Evolutionary conservation across 1,140 invertebrate genomes (phyloP), one percentile per base, ranked within the genome.

Genomic region (Lordiphosa collinella): DNA sequence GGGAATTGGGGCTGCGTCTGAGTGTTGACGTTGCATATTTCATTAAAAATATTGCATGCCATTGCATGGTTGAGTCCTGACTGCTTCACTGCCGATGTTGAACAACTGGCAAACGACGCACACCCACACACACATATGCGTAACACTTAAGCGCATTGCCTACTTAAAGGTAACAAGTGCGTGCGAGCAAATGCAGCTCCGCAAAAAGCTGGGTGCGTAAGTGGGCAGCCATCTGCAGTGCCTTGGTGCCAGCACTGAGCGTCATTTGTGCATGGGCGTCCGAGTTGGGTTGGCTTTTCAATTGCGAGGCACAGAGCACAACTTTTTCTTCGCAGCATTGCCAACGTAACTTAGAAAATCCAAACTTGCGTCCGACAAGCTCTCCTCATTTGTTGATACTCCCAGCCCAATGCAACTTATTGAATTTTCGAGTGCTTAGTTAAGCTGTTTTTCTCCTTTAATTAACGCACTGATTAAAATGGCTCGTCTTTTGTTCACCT

Each of bases 41-140:
- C 72, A 82, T 82, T 76, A 82, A 82, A 82, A 82, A 68, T 76
- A 82, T 84, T 84, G 78, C 78, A 65, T 65, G 46, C 35, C 60
- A 56, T 47, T 36, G 59, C 48, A 37, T 54, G 12, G 38, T 38
- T 53, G 59, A 54, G 59, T 47, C 18, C 58, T 49, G 10, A 34
- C 22, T 64, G 47, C 56, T 38, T 34, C 53, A 53, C 37, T 52
- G 51, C 67, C 52, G 43, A 52, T 72, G 55, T 53, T 56, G 36
- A 48, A 53, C 41, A 36, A 62, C 29, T 44, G 48, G 38, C 67
- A 80, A 76, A 78, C 79, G 69, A 48, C 59, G 60, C 48, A 54
- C 38, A 70, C 57, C 51, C 49, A 50, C 64, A 43, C 49, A 43
- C 43, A 49, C 14, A 46, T 53, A 57, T 84, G 71, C 76, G 78